Evolutionary conservation across 1,140 invertebrate genomes (phyloP).

Genomic region (Augochlora pura): DNA sequence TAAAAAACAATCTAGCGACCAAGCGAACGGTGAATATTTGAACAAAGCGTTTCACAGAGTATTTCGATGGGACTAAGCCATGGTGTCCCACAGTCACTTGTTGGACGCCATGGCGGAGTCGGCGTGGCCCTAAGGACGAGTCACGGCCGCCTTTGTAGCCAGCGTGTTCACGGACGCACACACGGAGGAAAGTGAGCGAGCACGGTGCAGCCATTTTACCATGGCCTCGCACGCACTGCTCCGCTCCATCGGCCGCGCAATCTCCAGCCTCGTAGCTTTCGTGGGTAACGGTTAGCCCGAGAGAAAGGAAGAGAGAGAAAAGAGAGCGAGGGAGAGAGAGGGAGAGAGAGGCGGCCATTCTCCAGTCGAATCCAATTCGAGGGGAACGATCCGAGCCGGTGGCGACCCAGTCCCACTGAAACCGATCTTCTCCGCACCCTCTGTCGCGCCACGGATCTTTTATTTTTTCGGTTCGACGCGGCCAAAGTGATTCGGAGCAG

Average conservation of each 20-base stretch:
- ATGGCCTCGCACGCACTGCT: conserved; percentile 52
- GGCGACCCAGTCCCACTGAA: background rate
- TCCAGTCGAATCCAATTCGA: conserved; percentile 56
- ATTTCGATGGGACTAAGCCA: background rate
- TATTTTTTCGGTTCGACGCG: background rate
- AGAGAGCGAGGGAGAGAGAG: no score
- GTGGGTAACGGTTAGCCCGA: conserved; percentile 40
- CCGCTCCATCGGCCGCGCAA: conserved; percentile 21
- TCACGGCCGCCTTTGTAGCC: conserved; percentile 11
- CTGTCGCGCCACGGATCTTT: background rate
- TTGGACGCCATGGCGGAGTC: conserved; percentile 67
- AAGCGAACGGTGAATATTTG: no score
- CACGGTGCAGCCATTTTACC: conserved; percentile 63
- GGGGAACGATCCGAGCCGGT: conserved; percentile 20
- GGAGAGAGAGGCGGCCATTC: conserved; percentile 46
- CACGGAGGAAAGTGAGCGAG: conserved; percentile 43
- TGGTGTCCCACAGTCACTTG: conserved; percentile 57
- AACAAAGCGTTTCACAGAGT: no score
- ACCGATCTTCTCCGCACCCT: background rate
- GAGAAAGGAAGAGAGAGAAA: background rate
- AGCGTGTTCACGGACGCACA: conserved; percentile 26
- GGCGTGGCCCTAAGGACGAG: conserved; percentile 62
- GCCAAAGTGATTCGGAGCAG: background rate
- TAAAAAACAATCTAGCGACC: no score
- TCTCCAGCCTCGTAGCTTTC: conserved; percentile 41